Evolutionary conservation across 2,797 vertebrate genomes (phyloP), one percentile per base, ranked within the genome.

Genomic region (Lacerta viridis): DNA sequence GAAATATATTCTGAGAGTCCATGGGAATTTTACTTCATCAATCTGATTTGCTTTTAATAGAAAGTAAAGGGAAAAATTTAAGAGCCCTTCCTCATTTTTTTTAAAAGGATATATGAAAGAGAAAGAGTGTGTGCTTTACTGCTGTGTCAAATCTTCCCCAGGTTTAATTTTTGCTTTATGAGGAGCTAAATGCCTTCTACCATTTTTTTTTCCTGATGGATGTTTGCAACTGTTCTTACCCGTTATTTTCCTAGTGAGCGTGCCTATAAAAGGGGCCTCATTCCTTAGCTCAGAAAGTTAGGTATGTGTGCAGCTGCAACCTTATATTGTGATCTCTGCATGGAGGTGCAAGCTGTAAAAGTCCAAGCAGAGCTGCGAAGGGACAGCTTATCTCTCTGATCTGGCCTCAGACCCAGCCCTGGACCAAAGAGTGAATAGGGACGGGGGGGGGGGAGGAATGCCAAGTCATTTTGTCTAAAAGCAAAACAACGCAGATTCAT

Each of bases 21-120:
- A 55, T 55, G 50, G 50, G 50, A 15, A 55, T 55, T 55, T 15
- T 55, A 55, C 13, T 55, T 80, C 81, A 76, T 86, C 92, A 93
- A 25, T 68, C 69, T 91, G 89, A 79, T 87, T 91, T 85, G 33
- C 33, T 87, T 86, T 75, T 89, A 81, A 72, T 55, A 85, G 10
- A 46, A 83, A 46, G 66, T 79, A 59, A 59, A 50, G 20, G 4
- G 27, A 36, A 36, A 41, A 7, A 13, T 27, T 41, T 41, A 66
- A 66, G 39, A 23, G 61, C 15, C 36, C 7, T 3, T 55, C 13
- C 50, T 55, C 50, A 50, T 50, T 50, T 10, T 46, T 50, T 55
- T 15, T 55, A 15, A 55, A 50, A 55, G 50, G 8, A 7, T 71
- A 61, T 68, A 17, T 29, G 27, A 13, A 29, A 29, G 39, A 46